These are phyloP conservation scores for Empis livida DNA, from an alignment of 2,888 invertebrate genomes.

Conservation along the genomic window DNA sequence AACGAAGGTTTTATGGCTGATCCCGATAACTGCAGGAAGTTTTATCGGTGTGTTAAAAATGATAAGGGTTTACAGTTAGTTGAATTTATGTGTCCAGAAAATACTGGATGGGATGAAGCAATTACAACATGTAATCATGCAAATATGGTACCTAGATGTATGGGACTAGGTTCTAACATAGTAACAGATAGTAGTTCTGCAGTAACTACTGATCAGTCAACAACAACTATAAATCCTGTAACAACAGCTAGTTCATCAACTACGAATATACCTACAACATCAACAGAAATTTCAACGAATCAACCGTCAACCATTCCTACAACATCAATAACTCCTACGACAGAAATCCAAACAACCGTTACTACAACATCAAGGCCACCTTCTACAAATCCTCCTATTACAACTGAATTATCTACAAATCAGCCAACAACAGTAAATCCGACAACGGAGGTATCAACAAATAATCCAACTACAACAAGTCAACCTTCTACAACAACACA, in stretches of 20 bases:
- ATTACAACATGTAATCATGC: constrained; percentile 45
- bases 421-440: constrained; percentile 10
- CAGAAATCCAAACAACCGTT: background rate
- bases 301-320: constrained; percentile 21
- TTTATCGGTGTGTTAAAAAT: constrained; percentile 44
- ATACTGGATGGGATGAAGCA: constrained; percentile 57
- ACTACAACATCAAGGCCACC: constrained; percentile 13
- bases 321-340: constrained; percentile 4
- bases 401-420: constrained; percentile 6
- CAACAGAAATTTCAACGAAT: constrained; percentile 17
- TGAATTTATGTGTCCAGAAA: constrained; percentile 50
- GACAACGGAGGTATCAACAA: constrained; percentile 10
- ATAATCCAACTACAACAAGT: constrained; percentile 10
- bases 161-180: constrained; percentile 23
- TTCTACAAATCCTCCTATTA: constrained; percentile 5
- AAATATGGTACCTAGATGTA: constrained; percentile 19
- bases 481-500: constrained; percentile 7
- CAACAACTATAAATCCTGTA: constrained; percentile 4
- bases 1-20: constrained; percentile 50
- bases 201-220: background rate
- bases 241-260: constrained; percentile 9
- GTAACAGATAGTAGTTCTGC: constrained; percentile 18
- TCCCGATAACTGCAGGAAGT: constrained; percentile 44
- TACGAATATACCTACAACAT: constrained; percentile 14
- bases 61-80: constrained; percentile 40